Conservation (phyloP, 2,113 vertebrate genomes). For the Bucco capensis region DNA sequence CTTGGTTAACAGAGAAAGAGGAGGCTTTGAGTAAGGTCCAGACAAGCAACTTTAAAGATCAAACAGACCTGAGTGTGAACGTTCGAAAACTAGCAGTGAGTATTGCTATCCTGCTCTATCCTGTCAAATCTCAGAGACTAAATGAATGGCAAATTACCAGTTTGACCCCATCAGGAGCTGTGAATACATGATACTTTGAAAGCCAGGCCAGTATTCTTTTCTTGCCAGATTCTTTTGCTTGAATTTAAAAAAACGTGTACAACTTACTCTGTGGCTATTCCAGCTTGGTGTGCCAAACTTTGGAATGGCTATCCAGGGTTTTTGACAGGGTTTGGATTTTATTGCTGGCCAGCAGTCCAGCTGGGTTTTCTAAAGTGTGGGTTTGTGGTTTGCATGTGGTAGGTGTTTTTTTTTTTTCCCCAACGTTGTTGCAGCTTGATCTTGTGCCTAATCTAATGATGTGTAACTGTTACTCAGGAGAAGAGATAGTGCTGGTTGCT, state of each 20-base stretch:
- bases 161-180: neutral
- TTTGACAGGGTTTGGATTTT: neutral
- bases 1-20: conserved; percentile 91
- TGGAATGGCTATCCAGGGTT: neutral
- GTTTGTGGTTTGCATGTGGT: neutral
- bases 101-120: neutral
- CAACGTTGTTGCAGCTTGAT: neutral
- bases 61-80: conserved; percentile 85
- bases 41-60: conserved; percentile 87
- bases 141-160: neutral
- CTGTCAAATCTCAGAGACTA: neutral
- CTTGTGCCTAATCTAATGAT: neutral
- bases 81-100: conserved; percentile 90
- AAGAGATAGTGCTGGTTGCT: neutral
- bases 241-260: neutral
- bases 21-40: conserved; percentile 86
- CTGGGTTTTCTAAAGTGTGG: neutral
- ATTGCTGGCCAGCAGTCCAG: neutral
- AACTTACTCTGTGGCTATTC: neutral
- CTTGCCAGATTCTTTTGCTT: neutral
- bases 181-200: neutral
- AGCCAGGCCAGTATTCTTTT: neutral
- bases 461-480: neutral
- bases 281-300: neutral
- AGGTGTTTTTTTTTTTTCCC: neutral